Evolutionary conservation across 2,113 vertebrate genomes (phyloP).

Genomic region (Melospiza melodia): DNA sequence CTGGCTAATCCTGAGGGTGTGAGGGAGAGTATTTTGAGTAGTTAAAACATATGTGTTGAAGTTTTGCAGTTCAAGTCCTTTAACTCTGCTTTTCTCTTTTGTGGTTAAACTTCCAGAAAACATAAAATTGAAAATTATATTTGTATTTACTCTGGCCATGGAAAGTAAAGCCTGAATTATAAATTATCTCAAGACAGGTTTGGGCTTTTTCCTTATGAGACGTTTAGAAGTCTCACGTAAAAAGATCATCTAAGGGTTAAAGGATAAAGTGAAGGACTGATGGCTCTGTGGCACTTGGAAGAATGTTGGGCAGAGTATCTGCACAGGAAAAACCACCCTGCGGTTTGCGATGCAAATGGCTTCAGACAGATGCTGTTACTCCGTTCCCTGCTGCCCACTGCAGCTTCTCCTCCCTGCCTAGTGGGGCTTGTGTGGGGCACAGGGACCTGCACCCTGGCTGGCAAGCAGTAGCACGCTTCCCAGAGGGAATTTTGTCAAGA

Average conservation of each 20-base stretch:
- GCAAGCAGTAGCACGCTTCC: accelerated
- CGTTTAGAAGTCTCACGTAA: background rate
- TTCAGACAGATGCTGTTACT: background rate
- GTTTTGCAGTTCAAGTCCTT: background rate
- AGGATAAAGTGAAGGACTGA: background rate
- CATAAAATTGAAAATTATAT: background rate
- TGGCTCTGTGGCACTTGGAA: background rate
- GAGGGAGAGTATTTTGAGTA: background rate
- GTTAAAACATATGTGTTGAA: background rate
- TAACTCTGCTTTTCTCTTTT: background rate
- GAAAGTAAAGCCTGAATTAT: background rate
- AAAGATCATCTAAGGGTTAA: background rate
- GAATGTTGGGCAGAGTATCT: background rate
- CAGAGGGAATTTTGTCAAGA: background rate
- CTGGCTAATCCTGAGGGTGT: background rate
- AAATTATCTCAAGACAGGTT: background rate
- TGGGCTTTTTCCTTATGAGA: background rate
- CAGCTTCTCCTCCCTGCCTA: background rate
- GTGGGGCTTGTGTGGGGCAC: accelerated
- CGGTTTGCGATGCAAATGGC: background rate
- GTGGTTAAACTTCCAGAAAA: background rate
- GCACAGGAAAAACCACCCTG: background rate
- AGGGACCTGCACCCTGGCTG: background rate
- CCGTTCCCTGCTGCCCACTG: background rate
- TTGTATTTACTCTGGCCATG: background rate